phyloP scores from a whole-genome alignment of 2,797 vertebrate species.

The Spinus olivaceus region DNA sequence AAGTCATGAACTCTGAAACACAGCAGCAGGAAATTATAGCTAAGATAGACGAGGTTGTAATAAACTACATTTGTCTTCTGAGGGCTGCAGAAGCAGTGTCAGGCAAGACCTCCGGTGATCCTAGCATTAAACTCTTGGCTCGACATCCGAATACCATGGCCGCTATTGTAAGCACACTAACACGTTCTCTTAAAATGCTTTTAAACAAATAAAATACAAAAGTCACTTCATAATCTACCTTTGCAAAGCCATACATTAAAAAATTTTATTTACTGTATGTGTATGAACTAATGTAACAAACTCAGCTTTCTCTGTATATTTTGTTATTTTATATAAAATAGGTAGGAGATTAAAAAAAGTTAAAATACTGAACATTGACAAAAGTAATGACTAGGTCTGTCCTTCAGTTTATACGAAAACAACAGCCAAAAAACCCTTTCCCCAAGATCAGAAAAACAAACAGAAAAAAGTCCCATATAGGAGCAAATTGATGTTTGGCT shows the following conservation, averaged over 20 bases:
- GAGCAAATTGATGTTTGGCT: constrained; percentile 72
- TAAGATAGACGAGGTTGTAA: constrained; percentile 86
- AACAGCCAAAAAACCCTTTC: constrained; percentile 35
- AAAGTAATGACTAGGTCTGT: constrained; percentile 69
- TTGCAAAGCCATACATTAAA: constrained; percentile 97
- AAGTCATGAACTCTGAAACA: constrained; percentile 82
- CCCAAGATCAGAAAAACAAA: constrained; percentile 16
- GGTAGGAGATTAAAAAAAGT: constrained; percentile 74
- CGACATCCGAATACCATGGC: constrained; percentile 90
- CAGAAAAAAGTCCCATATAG: constrained; percentile 62
- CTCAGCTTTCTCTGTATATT: constrained; percentile 90
- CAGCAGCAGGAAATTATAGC: constrained; percentile 84
- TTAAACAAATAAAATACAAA: constrained; percentile 85
- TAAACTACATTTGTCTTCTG: constrained; percentile 89
- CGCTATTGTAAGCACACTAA: constrained; percentile 91
- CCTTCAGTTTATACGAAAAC: constrained; percentile 62
- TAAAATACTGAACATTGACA: constrained; percentile 72
- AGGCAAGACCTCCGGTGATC: constrained; percentile 80
- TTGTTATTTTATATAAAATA: constrained; percentile 91
- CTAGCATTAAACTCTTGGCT: constrained; percentile 86
- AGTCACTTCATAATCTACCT: constrained; percentile 87
- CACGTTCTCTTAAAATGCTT: constrained; percentile 90
- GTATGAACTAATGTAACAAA: constrained; percentile 88
- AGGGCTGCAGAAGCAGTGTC: constrained; percentile 86
- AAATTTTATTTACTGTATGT: constrained; percentile 80